A percentile compares a stretch with the other conserved stretches of the same genome.
Conservation (phyloP, 2,797 vertebrate species). For the Mus spretus region DNA sequence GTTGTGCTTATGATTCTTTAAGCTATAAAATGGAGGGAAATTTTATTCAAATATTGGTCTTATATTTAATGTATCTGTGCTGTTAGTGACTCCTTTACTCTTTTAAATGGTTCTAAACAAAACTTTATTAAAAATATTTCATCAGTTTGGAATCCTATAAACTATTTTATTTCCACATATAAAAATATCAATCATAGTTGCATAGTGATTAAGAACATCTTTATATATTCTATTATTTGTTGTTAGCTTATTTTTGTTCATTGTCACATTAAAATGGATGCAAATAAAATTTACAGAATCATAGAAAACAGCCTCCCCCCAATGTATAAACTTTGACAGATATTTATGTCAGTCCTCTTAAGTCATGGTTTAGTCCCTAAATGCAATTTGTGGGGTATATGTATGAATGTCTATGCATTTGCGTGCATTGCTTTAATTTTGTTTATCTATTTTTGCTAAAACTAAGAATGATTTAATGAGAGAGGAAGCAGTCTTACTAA, state of each 20-base stretch:
- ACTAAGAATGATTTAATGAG: background rate
- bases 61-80: background rate
- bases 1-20: background rate
- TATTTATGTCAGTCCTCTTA: background rate
- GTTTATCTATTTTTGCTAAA: background rate
- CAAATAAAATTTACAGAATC: background rate
- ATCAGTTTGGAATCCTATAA: background rate
- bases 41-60: background rate
- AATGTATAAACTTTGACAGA: background rate
- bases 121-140: background rate
- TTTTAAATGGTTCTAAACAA: background rate
- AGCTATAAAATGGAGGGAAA: background rate
- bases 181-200: background rate
- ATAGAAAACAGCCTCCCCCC: background rate
- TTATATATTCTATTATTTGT: background rate
- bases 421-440: background rate
- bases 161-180: background rate
- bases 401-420: background rate
- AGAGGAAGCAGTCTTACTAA: background rate
- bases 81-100: background rate
- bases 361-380: background rate
- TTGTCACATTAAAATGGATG: background rate
- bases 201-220: background rate
- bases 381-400: background rate
- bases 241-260: background rate